Evolutionary conservation across 2,113 vertebrate genomes (phyloP), one percentile per base, ranked within the genome.

Genomic region (Gadus chalcogrammus): DNA sequence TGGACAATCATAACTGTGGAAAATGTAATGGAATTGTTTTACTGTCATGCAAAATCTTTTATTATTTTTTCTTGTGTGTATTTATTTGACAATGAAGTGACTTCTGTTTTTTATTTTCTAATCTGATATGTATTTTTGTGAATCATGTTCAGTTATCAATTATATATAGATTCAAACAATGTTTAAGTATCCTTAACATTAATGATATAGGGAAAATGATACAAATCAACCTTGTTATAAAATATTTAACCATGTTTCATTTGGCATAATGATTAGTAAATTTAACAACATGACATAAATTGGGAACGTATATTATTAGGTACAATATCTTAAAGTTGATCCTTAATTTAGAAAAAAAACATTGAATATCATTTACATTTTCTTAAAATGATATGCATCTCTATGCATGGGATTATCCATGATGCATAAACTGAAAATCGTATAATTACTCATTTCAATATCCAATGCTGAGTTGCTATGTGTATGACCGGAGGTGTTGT

Each of bases 1-100:
- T 82, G 81, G 82, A 87, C 84, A 76, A 75, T 88, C 82, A 77
- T 86, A 73, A 35, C 66, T 82, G 68, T 88, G 77, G 59, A 80
- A 81, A 72, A 77, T 79, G 65, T 72, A 72, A 71, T 75, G 76
- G 79, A 70, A 68, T 76, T 68, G 56, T 62, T 71, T 80, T 69
- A 65, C 70, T 73, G 65, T 80, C 75, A 65, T 24, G 71, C 59
- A 78, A 24, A 48, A 64, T 65, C 17, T 18, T 17, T 73, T 20
- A 20, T 20, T 20, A 20, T 20, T 78, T 65, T 28, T 2, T 16
- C 15, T 81, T 62, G 62, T 59, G 64, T 66, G 9, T 65, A 68
- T 83, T 83, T 74, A 75, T 86, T 84, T 79, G 61, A 82, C 62
- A 78, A 65, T 15, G 38, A 79, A 84, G 79, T 82, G 67, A 65